Conservation (phyloP, 92 coral and sea anemone species). For the Blastomussa wellsi region DNA sequence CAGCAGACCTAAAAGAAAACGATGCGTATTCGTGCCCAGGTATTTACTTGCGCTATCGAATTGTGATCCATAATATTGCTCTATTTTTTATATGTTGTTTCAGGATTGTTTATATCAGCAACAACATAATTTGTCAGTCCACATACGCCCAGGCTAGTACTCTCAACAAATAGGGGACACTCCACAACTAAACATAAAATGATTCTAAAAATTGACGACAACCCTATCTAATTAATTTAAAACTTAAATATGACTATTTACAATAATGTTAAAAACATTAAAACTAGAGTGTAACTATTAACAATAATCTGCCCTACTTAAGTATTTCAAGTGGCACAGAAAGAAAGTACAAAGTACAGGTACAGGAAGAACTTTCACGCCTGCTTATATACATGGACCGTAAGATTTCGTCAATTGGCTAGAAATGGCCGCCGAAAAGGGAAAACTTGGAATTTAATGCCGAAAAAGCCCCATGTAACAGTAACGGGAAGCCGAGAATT, state of each 20-base stretch:
- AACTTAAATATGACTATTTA: too few species aligned
- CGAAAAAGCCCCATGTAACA: too few species aligned
- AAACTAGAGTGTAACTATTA: neutral
- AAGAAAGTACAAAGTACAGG: too few species aligned
- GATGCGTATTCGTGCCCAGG: conserved; percentile 90
- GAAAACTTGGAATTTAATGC: neutral
- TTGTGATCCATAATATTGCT: neutral
- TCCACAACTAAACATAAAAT: too few species aligned
- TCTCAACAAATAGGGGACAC: too few species aligned
- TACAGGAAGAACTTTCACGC: neutral
- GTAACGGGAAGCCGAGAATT: too few species aligned
- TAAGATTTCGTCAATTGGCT: neutral
- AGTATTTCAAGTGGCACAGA: too few species aligned
- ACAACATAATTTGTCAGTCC: too few species aligned
- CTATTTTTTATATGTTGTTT: neutral
- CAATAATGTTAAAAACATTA: neutral
- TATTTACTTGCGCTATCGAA: conserved; percentile 26
- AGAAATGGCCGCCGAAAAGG: neutral
- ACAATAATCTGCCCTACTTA: too few species aligned
- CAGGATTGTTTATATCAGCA: neutral
- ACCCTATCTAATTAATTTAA: too few species aligned
- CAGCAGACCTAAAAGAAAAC: conserved; percentile 58
- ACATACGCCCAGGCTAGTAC: too few species aligned
- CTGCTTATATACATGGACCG: neutral
- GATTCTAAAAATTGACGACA: too few species aligned